These are phyloP conservation scores for Battus philenor DNA, from an alignment of 1,140 invertebrate genomes.

Conservation along the genomic window DNA sequence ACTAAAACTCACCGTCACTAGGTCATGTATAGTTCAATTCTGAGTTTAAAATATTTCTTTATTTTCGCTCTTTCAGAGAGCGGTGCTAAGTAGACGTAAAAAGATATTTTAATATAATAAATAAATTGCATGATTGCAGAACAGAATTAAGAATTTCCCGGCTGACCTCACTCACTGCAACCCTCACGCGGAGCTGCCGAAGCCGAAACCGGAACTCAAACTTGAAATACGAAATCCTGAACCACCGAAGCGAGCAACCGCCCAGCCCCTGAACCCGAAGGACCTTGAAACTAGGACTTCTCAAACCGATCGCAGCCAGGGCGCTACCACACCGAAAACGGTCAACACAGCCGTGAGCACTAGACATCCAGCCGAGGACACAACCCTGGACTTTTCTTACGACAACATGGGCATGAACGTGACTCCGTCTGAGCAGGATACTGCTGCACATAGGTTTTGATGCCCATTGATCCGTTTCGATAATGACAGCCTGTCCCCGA, in stretches of 20 bases:
- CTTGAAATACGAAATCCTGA: slow-evolving; percentile 59
- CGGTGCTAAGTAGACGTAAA: too few relatives aligned
- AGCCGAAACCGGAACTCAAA: slow-evolving; percentile 61
- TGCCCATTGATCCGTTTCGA: neutral
- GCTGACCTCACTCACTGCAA: slow-evolving; percentile 59
- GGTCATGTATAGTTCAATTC: too few relatives aligned
- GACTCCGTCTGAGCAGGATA: slow-evolving; percentile 74
- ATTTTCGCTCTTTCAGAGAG: too few relatives aligned
- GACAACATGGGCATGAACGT: slow-evolving; percentile 81
- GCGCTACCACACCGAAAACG: slow-evolving; percentile 74
- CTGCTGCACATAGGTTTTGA: slow-evolving; percentile 57
- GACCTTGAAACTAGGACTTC: slow-evolving; percentile 55
- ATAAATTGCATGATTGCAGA: slow-evolving; percentile 38
- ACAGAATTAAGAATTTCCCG: slow-evolving; percentile 57
- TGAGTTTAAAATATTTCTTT: too few relatives aligned
- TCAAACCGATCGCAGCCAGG: slow-evolving; percentile 63
- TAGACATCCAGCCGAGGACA: slow-evolving; percentile 80
- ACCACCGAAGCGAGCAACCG: slow-evolving; percentile 43
- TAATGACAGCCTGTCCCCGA: neutral
- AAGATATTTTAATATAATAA: too few relatives aligned
- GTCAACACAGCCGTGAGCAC: slow-evolving; percentile 76
- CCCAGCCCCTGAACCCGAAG: slow-evolving; percentile 50
- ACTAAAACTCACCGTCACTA: too few relatives aligned
- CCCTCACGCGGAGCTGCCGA: slow-evolving; percentile 58
- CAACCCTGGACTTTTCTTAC: slow-evolving; percentile 81